Conservation (phyloP, 2,797 vertebrate species). For the Mionectes olivaceus region DNA sequence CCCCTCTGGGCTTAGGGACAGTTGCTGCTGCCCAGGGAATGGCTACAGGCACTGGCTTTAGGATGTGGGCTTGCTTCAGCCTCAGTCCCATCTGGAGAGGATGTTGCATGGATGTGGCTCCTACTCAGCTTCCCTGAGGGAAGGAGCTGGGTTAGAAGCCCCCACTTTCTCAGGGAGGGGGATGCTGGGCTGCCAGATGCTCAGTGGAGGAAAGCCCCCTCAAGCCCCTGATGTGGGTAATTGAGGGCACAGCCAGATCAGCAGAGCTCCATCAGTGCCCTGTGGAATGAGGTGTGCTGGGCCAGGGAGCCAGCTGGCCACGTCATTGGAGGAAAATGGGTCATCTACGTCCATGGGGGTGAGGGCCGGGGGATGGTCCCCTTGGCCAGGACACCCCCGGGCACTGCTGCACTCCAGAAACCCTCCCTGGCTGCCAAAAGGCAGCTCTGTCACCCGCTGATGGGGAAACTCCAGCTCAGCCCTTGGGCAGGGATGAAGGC, state of each 20-base stretch:
- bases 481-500: neutral
- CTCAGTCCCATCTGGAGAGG: accelerated
- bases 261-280: accelerated
- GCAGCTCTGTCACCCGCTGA: neutral
- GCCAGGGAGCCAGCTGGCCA: neutral
- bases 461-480: neutral
- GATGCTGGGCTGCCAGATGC: neutral
- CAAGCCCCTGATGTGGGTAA: accelerated
- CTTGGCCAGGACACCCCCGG: accelerated
- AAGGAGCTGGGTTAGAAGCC: neutral
- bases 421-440: neutral
- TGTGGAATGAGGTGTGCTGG: accelerated
- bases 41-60: neutral
- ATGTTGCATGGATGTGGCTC: neutral
- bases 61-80: neutral
- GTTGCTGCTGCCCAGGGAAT: neutral
- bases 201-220: accelerated
- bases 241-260: accelerated
- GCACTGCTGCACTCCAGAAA: neutral
- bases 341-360: accelerated
- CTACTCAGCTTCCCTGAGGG: neutral
- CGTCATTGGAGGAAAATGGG: neutral
- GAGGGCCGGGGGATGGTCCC: accelerated
- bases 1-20: accelerated
- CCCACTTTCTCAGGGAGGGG: accelerated